phyloP scores from a whole-genome alignment of 2,113 vertebrate species.

The Chionomys nivalis region DNA sequence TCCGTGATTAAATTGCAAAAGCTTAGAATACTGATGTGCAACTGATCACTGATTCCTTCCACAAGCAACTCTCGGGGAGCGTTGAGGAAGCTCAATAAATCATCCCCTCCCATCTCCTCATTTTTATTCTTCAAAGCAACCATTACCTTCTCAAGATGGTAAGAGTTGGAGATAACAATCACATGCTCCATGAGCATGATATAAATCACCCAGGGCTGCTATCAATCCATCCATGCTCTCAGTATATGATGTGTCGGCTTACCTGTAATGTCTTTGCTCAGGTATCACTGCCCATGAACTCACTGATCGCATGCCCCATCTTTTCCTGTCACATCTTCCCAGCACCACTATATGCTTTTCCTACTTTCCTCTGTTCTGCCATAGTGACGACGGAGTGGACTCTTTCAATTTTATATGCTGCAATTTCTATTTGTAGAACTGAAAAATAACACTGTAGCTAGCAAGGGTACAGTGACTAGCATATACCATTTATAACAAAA shows the following conservation, averaged over 20 bases:
- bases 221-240: background rate
- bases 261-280: background rate
- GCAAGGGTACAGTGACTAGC: too few species aligned
- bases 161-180: conserved; percentile 24
- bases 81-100: conserved; percentile 48
- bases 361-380: too few species aligned
- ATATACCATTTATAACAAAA: background rate
- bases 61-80: conserved; percentile 31
- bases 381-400: background rate
- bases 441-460: background rate
- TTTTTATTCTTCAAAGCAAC: conserved; percentile 31
- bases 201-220: conserved; percentile 21
- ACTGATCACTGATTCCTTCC: conserved; percentile 48
- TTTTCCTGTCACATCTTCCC: background rate
- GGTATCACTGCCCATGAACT: background rate
- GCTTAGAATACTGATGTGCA: conserved; percentile 3
- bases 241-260: background rate
- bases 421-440: background rate
- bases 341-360: background rate
- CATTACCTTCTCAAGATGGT: conserved; percentile 27
- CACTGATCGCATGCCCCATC: background rate
- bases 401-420: too few species aligned
- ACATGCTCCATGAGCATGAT: conserved; percentile 4
- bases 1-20: conserved; percentile 50
- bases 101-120: background rate